Evolutionary conservation across 2,797 vertebrate genomes (phyloP), one percentile per base, ranked within the genome.

Genomic region (Dicrostonyx torquatus): DNA sequence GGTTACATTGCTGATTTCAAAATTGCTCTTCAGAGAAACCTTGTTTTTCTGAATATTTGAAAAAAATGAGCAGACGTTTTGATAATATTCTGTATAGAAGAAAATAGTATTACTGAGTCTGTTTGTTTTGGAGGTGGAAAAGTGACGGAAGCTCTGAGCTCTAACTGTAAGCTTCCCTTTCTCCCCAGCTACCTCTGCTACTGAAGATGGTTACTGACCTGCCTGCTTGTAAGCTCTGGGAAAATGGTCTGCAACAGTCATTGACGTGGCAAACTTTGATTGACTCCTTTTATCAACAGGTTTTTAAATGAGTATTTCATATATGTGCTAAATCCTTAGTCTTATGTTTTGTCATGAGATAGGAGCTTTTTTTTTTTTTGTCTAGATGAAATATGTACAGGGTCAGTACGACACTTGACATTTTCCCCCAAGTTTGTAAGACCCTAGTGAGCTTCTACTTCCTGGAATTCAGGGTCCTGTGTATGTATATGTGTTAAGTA

Each of bases 341-440:
- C 45, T 82, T 93, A 24, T 76, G 45, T 93, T 96, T 96, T 84
- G 89, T 93, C 87, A 88, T 77, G 48, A 96, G 29, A 93, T 17
- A 94, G 93, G 50, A 95, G 84, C 22, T 92, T 88, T 97, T 87
- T 83, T 77, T n/a, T n/a, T n/a, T 97, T 87, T 83, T 77, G 85
- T 55, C 64, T 95, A 95, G 55, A 94, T 68, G 93, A 93, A 84
- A 62, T 45, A 91, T 43, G 6, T 94, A 89, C 93, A 77, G 66
- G 37, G 95, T 86, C 66, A 82, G 9, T 89, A 80, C 75, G 9
- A 26, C 91, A 60, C 13, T 70, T 94, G 31, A n/a, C 87, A 87
- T 50, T 91, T 95, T 73, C 73, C 88, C 10, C 24, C 72, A 24
- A 95, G n/a, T n/a, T 96, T 29, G 0, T 60, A n/a, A 31, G 55